Percentiles rank a stretch among this genome's conserved stretches.
These are phyloP conservation scores for Andrena marginata DNA, from an alignment of 2,888 invertebrate species.

Conservation along the genomic window DNA sequence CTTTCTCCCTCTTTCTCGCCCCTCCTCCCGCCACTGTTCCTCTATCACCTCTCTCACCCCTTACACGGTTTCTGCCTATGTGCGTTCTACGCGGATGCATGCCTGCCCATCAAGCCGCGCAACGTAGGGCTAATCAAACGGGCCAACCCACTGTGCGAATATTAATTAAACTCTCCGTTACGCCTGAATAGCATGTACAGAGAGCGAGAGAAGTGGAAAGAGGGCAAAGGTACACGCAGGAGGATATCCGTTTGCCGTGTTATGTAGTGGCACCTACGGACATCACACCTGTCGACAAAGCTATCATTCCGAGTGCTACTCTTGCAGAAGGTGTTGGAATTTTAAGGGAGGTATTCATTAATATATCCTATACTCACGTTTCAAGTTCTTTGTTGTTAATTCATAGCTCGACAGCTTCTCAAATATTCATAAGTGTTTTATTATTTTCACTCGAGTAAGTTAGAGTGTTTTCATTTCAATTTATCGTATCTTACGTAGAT, in stretches of 20 bases:
- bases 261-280: conserved; percentile 57
- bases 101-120: conserved; percentile 80
- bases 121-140: conserved; percentile 84
- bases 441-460: no score
- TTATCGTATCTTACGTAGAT: no score
- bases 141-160: conserved; percentile 81
- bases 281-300: conserved; percentile 49
- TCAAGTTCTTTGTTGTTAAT: background rate
- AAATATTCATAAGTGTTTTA: no score
- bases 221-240: conserved; percentile 52
- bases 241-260: conserved; percentile 52
- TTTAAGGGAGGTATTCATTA: conserved; percentile 11
- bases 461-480: no score
- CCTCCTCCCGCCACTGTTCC: conserved; percentile 27
- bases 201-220: conserved; percentile 54
- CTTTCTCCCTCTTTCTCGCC: conserved; percentile 43
- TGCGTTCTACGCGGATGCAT: conserved; percentile 76
- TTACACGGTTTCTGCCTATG: conserved; percentile 58
- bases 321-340: conserved; percentile 3
- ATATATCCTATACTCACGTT: background rate
- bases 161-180: conserved; percentile 83
- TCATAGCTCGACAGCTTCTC: background rate
- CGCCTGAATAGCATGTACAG: conserved; percentile 73
- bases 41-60: conserved; percentile 49
- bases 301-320: conserved; percentile 13